Conservation (phyloP, 1,140 invertebrate genomes). For the Panagrolaimus sp. region DNA sequence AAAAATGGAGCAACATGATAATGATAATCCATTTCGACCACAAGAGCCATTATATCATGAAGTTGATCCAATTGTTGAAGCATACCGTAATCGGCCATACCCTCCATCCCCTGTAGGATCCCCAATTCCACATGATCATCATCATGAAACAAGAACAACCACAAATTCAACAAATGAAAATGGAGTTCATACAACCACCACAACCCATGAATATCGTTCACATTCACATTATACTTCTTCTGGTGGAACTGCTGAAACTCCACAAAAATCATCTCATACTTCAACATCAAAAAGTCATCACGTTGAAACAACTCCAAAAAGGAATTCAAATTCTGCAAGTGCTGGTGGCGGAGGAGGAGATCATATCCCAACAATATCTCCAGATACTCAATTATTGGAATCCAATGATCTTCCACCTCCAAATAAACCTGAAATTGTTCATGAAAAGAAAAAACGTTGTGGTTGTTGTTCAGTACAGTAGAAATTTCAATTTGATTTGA, state of each 20-base stretch:
- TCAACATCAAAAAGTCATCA: too few relatives aligned
- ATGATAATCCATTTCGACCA: slow-evolving; percentile 50
- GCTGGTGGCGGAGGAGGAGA: too few relatives aligned
- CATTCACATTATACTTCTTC: background rate
- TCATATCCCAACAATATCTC: background rate
- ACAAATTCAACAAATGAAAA: background rate
- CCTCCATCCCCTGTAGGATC: slow-evolving; percentile 46
- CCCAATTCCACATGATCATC: slow-evolving; percentile 36
- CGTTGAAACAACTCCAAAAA: too few relatives aligned
- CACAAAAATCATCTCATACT: too few relatives aligned
- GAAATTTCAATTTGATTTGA: background rate
- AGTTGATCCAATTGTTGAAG: slow-evolving; percentile 50
- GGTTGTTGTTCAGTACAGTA: slow-evolving; percentile 36
- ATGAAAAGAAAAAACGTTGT: slow-evolving; percentile 43
- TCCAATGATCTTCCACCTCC: slow-evolving; percentile 36
- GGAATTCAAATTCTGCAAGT: too few relatives aligned
- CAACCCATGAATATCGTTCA: slow-evolving; percentile 18
- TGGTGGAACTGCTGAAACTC: background rate
- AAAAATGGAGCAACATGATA: slow-evolving; percentile 39
- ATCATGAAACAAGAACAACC: slow-evolving; percentile 17
- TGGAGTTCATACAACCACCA: slow-evolving; percentile 15
- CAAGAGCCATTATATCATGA: slow-evolving; percentile 48
- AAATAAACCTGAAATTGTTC: slow-evolving; percentile 39
- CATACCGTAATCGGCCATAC: slow-evolving; percentile 42
- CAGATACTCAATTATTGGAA: slow-evolving; percentile 10